Evolutionary conservation across 1,140 invertebrate species (phyloP), one percentile per base, ranked within the genome.

Genomic region (Palaemon carinicauda): DNA sequence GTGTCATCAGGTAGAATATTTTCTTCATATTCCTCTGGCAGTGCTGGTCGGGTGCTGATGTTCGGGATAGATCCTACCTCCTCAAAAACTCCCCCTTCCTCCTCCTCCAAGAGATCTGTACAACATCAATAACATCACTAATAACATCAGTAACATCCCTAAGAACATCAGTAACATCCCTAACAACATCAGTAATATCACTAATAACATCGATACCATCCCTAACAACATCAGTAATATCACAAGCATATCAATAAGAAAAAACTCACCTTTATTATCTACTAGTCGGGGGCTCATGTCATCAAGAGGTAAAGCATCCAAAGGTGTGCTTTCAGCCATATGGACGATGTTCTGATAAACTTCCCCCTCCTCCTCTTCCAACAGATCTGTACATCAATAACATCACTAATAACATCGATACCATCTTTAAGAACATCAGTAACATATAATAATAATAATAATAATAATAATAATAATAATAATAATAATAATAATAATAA

Each of bases 291-390:
- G 24, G 71, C 71, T 74, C 19, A 74, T n/a, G n/a, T n/a, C 71
- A 29, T 74, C 71, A 74, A 74, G 71, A 74, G 71, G 71, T 74
- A 74, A 10, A n/a, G n/a, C n/a, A 29, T 29, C 71, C 71, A 74
- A 74, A 74, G 21, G 71, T 74, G 71, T 74, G 71, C 71, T 74
- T 74, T 74, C 71, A 74, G 71, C 12, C 71, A 74, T 74, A 74
- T 21, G 71, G 71, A 74, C 71, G 71, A 74, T 74, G 71, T 74
- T 74, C 71, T 74, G 71, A 74, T 74, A 74, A 74, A 74, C 71
- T 74, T 3, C 10, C 71, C 3, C 71, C 19, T 74, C 71, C 71
- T 74, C 71, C 71, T 74, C 71, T 31, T 74, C 71, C 71, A 29
- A 10, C 71, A 29, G 10, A 33, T 74, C 33, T 74, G 24, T 10